A percentile compares a stretch with the other conserved stretches of the same genome.
Conservation (phyloP, 1,140 invertebrate species). For the Drosophila repleta region DNA sequence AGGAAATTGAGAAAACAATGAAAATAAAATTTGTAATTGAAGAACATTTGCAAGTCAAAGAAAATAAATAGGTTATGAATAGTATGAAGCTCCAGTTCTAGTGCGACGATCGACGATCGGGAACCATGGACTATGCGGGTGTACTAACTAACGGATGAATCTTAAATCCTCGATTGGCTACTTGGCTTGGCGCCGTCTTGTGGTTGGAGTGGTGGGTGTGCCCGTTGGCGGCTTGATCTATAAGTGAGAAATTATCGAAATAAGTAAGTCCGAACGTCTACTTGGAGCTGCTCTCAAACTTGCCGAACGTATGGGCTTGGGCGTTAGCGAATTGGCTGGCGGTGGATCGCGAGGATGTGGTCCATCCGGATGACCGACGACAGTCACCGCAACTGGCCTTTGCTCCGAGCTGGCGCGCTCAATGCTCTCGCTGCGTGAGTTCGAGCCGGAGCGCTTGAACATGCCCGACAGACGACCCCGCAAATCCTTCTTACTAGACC, state of each 20-base stretch:
- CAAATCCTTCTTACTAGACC: conserved; percentile 89
- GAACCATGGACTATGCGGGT: conserved; percentile 19
- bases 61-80: conserved; percentile 44
- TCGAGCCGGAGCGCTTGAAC: conserved; percentile 88
- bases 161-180: conserved; percentile 54
- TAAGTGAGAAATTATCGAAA: background rate
- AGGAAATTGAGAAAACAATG: conserved; percentile 16
- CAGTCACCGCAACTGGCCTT: conserved; percentile 76
- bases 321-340: conserved; percentile 75
- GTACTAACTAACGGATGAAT: conserved; percentile 55
- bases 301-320: conserved; percentile 79
- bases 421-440: conserved; percentile 74
- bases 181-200: conserved; percentile 76
- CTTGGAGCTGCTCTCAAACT: conserved; percentile 1
- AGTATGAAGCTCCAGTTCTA: conserved; percentile 28
- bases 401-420: conserved; percentile 68
- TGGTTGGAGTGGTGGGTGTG: conserved; percentile 75
- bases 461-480: conserved; percentile 92
- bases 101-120: background rate
- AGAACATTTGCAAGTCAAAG: conserved; percentile 46
- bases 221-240: conserved; percentile 78
- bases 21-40: conserved; percentile 40
- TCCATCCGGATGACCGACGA: conserved; percentile 76
- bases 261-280: background rate
- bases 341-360: conserved; percentile 75